A percentile compares a stretch with the other conserved stretches of the same genome.
phyloP scores from a whole-genome alignment of 1,140 invertebrate species.

The Limonius californicus region DNA sequence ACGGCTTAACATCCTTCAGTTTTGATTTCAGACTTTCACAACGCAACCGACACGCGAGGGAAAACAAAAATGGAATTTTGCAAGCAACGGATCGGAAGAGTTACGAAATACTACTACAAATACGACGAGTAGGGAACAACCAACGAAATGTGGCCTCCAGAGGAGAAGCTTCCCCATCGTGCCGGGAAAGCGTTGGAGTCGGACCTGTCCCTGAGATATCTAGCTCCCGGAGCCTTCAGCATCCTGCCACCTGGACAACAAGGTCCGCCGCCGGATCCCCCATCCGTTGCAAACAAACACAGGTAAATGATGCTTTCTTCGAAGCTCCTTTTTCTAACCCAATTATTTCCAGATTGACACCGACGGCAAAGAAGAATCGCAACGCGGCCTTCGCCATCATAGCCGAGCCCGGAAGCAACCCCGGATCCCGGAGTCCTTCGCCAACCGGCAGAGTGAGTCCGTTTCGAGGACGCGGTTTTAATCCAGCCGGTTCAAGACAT shows the following conservation, averaged over 20 bases:
- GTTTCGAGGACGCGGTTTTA: constrained; percentile 56
- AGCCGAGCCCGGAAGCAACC: constrained; percentile 48
- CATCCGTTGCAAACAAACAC: constrained; percentile 38
- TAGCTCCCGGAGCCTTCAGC: constrained; percentile 44
- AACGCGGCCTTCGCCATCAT: constrained; percentile 59
- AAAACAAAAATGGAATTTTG: too few species aligned
- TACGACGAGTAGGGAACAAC: too few species aligned
- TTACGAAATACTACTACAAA: too few species aligned
- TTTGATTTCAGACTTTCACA: too few species aligned
- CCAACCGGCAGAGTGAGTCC: constrained; percentile 53
- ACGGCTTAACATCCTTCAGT: too few species aligned
- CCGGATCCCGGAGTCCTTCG: constrained; percentile 48
- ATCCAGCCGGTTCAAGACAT: constrained; percentile 43
- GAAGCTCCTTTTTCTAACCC: too few species aligned
- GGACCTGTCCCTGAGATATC: constrained; percentile 37
- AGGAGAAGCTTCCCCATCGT: constrained; percentile 14
- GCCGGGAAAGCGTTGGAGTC: constrained; percentile 23
- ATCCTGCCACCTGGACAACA: constrained; percentile 37
- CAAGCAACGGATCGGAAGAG: too few species aligned
- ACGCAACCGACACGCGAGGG: too few species aligned
- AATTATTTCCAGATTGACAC: constrained; percentile 43
- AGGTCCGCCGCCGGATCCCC: constrained; percentile 33
- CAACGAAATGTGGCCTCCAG: constrained; percentile 21
- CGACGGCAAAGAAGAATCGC: constrained; percentile 45
- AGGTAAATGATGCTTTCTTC: constrained; percentile 38